These are phyloP conservation scores for Cyclura pinguis DNA, from an alignment of 2,797 vertebrate species.

Conservation along the genomic window DNA sequence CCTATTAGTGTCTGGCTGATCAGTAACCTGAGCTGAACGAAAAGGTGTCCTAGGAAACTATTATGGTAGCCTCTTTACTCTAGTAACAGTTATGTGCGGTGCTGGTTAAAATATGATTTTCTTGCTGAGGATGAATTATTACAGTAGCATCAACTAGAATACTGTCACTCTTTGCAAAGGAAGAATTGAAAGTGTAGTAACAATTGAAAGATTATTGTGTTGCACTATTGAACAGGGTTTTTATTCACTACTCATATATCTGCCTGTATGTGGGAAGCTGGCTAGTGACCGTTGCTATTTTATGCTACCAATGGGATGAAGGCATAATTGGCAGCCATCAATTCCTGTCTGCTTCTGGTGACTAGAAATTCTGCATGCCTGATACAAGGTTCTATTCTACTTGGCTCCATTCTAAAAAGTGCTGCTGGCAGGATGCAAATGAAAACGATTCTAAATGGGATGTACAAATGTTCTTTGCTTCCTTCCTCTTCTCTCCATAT, in stretches of 20 bases:
- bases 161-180: neutral
- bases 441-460: neutral
- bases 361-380: neutral
- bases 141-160: neutral
- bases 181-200: neutral
- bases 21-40: conserved; percentile 1
- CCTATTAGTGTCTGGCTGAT: neutral
- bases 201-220: neutral
- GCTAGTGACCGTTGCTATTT: neutral
- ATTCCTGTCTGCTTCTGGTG: neutral
- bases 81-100: neutral
- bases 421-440: neutral
- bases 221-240: neutral
- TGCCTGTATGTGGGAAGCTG: neutral
- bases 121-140: neutral
- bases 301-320: neutral
- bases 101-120: neutral
- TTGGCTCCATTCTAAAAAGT: neutral
- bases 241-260: neutral
- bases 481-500: neutral
- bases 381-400: neutral
- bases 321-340: neutral
- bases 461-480: neutral
- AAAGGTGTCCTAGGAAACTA: neutral
- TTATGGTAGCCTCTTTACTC: neutral